Percentiles rank a stretch among this genome's conserved stretches.
These are phyloP conservation scores for Epiblema foenella DNA, from an alignment of 2,888 invertebrate species.

Conservation along the genomic window DNA sequence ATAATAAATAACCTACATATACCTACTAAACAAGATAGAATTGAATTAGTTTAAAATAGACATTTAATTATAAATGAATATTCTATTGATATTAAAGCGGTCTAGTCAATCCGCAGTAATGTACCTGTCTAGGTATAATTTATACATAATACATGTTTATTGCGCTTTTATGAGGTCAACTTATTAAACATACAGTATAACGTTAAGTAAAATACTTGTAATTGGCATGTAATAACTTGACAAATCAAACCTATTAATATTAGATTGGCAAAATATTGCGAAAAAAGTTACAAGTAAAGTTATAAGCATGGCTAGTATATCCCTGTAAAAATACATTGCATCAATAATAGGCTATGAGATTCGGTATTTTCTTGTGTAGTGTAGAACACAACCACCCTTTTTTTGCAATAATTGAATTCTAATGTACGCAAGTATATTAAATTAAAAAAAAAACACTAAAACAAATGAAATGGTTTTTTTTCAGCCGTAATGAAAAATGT, in stretches of 20 bases:
- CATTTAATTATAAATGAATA: slow-evolving; percentile 9
- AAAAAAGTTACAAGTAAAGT: background rate
- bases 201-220: background rate
- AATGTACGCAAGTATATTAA: too few relatives aligned
- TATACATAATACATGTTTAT: slow-evolving; percentile 25
- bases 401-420: background rate
- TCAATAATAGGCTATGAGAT: background rate
- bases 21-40: background rate
- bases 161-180: slow-evolving; percentile 23
- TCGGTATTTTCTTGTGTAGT: too few relatives aligned
- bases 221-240: background rate
- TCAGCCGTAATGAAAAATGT: background rate
- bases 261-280: background rate
- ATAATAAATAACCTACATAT: background rate
- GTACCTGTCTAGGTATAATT: slow-evolving; percentile 13
- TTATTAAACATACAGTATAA: slow-evolving; percentile 28
- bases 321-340: background rate
- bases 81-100: slow-evolving; percentile 19
- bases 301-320: background rate
- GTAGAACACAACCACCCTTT: background rate
- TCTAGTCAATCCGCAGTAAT: slow-evolving; percentile 19
- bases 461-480: background rate
- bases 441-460: too few relatives aligned
- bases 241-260: background rate
- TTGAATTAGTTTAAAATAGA: too few relatives aligned